Percentiles rank a stretch among this genome's conserved stretches.
Conservation (phyloP, 2,113 vertebrate species). For the Mola mola region DNA sequence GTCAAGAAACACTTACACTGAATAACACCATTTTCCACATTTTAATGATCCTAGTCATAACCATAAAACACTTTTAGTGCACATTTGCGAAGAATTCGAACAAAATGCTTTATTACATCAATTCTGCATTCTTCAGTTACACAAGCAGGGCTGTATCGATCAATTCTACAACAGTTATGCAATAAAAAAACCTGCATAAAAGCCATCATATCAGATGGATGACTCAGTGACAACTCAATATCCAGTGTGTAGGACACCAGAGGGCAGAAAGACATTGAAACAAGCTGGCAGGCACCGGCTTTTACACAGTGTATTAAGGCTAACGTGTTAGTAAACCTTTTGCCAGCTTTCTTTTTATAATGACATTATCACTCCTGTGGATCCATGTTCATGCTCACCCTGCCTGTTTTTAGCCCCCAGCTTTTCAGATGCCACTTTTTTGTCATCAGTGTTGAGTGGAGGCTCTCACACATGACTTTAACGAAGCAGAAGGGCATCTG, state of each 20-base stretch:
- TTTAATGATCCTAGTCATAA: slow-evolving; percentile 33
- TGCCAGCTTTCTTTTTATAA: no score
- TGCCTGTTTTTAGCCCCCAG: no score
- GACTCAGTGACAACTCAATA: slow-evolving; percentile 16
- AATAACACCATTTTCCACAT: slow-evolving; percentile 31
- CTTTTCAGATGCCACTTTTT: no score
- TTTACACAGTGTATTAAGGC: no score
- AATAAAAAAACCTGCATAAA: background rate
- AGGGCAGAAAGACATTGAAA: slow-evolving; percentile 2
- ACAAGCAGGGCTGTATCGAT: background rate
- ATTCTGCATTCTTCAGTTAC: background rate
- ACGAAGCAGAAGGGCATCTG: no score
- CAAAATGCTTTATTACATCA: slow-evolving; percentile 8
- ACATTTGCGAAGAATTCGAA: slow-evolving; percentile 21
- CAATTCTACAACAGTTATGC: background rate
- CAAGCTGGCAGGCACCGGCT: no score
- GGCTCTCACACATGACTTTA: no score
- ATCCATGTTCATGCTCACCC: background rate
- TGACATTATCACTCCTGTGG: no score
- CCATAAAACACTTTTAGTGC: slow-evolving; percentile 26
- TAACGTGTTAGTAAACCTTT: no score
- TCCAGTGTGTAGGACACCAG: background rate
- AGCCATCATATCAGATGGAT: background rate
- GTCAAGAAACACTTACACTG: slow-evolving; percentile 15
- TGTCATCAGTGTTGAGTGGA: no score